Percentiles rank a stretch among this genome's conserved stretches.
phyloP scores from a whole-genome alignment of 1,140 invertebrate genomes.

The Homalodisca vitripennis region DNA sequence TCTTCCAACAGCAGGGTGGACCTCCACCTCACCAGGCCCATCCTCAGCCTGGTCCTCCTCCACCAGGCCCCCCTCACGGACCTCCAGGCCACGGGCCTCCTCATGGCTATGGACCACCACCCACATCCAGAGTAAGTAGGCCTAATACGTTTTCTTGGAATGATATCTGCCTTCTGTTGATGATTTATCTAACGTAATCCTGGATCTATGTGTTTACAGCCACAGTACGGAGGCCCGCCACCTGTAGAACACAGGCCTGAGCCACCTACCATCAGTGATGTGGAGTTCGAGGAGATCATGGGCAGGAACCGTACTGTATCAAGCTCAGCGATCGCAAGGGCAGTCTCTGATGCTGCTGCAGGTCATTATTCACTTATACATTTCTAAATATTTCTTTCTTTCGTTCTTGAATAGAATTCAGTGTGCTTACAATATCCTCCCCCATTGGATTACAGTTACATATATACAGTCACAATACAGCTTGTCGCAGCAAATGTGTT shows the following conservation, averaged over 20 bases:
- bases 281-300: constrained; percentile 99
- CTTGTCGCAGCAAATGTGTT: too few relatives aligned
- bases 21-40: constrained; percentile 55
- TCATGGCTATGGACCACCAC: constrained; percentile 59
- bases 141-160: too few relatives aligned
- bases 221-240: constrained; percentile 47
- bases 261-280: constrained; percentile 70
- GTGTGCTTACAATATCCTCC: too few relatives aligned
- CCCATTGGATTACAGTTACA: too few relatives aligned
- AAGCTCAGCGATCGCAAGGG: constrained; percentile 93
- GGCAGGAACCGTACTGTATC: constrained; percentile 95
- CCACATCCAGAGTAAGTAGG: constrained; percentile 35
- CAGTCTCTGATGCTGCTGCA: constrained; percentile 95
- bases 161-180: too few relatives aligned
- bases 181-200: too few relatives aligned
- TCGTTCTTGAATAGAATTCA: too few relatives aligned
- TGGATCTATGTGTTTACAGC: constrained; percentile 25
- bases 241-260: constrained; percentile 58
- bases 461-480: too few relatives aligned
- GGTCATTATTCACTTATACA: too few relatives aligned
- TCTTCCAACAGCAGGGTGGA: constrained; percentile 83
- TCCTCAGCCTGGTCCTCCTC: constrained; percentile 57
- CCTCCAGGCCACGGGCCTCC: constrained; percentile 54
- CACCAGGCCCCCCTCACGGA: constrained; percentile 58
- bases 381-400: too few relatives aligned